Conservation (phyloP, 92 coral and sea anemone species). For the Porites rus region DNA sequence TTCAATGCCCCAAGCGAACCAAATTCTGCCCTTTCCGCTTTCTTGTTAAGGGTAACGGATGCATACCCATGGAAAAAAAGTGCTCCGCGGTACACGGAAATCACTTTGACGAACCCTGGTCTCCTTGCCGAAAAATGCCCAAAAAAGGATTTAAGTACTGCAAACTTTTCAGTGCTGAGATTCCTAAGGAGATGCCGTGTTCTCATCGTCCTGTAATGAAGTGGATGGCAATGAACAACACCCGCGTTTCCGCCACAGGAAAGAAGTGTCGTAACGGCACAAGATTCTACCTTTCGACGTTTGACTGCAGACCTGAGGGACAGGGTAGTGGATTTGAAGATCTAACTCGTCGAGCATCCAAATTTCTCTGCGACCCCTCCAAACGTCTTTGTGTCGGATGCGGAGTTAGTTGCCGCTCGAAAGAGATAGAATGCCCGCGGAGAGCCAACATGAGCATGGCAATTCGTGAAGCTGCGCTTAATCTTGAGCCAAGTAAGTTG, state of each 20-base stretch:
- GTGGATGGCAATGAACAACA: conserved; percentile 25
- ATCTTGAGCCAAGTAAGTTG: conserved; percentile 18
- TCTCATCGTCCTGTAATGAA: conserved; percentile 5
- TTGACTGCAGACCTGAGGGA: conserved; percentile 6
- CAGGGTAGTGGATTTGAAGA: neutral
- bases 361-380: conserved; percentile 14
- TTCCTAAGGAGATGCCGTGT: conserved; percentile 6
- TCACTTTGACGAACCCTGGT: conserved; percentile 4
- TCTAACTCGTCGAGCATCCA: conserved; percentile 23
- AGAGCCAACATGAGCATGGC: conserved; percentile 21
- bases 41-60: conserved; percentile 22
- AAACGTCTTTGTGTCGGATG: conserved; percentile 32
- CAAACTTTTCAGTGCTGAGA: neutral
- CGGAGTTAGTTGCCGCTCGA: conserved; percentile 1
- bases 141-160: conserved; percentile 18
- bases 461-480: conserved; percentile 23
- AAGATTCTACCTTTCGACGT: conserved; percentile 3
- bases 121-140: conserved; percentile 26
- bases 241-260: neutral
- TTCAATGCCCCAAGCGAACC: conserved; percentile 12
- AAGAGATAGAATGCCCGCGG: conserved; percentile 1
- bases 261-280: conserved; percentile 12
- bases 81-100: neutral
- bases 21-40: conserved; percentile 35
- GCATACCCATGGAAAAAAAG: conserved; percentile 25